Conservation (phyloP, 1,140 invertebrate genomes). For the Atta colombica region DNA sequence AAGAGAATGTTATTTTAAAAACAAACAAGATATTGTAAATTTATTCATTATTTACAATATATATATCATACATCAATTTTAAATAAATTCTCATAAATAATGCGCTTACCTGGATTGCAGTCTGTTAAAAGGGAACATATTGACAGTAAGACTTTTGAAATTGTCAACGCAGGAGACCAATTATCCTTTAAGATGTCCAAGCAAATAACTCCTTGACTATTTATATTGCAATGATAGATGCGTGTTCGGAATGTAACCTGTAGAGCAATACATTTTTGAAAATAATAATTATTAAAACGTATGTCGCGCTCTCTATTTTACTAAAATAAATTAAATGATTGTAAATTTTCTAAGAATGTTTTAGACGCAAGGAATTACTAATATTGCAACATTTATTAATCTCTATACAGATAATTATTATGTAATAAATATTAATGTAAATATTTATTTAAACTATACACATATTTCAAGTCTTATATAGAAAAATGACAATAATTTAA, state of each 20-base stretch:
- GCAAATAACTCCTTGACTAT: constrained; percentile 98
- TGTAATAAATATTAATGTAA: constrained; percentile 8
- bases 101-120: constrained; percentile 95
- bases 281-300: not conserved
- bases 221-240: constrained; percentile 99
- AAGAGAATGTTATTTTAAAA: not conserved
- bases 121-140: constrained; percentile 98
- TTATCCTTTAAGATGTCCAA: constrained; percentile 98
- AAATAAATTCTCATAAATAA: constrained; percentile 25
- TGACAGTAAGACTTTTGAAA: constrained; percentile 97
- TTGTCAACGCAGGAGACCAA: constrained; percentile 98
- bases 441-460: not conserved
- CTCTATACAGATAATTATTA: not conserved
- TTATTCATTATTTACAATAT: not conserved
- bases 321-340: not conserved
- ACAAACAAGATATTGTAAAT: constrained; percentile 3
- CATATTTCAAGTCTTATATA: not conserved
- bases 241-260: constrained; percentile 98
- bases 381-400: not conserved
- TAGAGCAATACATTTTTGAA: constrained; percentile 73
- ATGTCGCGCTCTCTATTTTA: not conserved
- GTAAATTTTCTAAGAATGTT: constrained; percentile 19
- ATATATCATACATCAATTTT: constrained; percentile 4
- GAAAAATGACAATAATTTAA: constrained; percentile 21
- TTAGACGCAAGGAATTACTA: constrained; percentile 5